These are phyloP conservation scores for Pseudomyrmex gracilis DNA, from an alignment of 1,140 invertebrate genomes.

Conservation along the genomic window DNA sequence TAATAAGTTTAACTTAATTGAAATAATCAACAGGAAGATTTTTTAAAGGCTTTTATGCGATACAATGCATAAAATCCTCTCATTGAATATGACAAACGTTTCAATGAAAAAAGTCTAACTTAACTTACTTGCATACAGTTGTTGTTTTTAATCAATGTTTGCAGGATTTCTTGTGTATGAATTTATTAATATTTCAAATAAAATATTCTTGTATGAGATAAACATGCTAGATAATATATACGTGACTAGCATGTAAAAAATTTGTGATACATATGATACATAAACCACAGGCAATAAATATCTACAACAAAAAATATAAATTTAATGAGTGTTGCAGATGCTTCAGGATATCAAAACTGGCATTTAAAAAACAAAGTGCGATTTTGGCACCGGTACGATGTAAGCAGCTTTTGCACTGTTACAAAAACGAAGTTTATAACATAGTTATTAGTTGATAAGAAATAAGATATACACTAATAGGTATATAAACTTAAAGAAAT, in stretches of 20 bases:
- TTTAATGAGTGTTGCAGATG: neutral
- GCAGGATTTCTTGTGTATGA: neutral
- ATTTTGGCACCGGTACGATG: neutral
- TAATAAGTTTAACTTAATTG: too few relatives aligned
- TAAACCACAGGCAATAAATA: neutral
- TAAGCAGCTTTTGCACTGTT: too few relatives aligned
- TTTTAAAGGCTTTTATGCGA: too few relatives aligned
- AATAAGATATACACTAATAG: neutral
- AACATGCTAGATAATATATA: neutral
- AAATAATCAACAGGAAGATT: too few relatives aligned
- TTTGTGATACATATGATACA: neutral
- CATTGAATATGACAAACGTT: too few relatives aligned
- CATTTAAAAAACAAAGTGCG: conserved; percentile 2
- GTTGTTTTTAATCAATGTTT: neutral
- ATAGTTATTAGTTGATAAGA: too few relatives aligned
- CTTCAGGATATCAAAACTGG: neutral
- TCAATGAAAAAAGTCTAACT: too few relatives aligned
- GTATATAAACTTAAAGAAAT: neutral
- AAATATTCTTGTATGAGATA: neutral
- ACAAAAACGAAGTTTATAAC: too few relatives aligned
- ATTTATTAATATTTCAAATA: neutral
- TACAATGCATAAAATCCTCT: too few relatives aligned
- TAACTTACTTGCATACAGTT: too few relatives aligned
- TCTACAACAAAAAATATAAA: conserved; percentile 9
- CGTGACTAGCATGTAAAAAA: neutral